Percentiles rank a stretch among this genome's conserved stretches.
phyloP scores from a whole-genome alignment of 2,797 vertebrate genomes.

The Schizopygopsis pylzovi region DNA sequence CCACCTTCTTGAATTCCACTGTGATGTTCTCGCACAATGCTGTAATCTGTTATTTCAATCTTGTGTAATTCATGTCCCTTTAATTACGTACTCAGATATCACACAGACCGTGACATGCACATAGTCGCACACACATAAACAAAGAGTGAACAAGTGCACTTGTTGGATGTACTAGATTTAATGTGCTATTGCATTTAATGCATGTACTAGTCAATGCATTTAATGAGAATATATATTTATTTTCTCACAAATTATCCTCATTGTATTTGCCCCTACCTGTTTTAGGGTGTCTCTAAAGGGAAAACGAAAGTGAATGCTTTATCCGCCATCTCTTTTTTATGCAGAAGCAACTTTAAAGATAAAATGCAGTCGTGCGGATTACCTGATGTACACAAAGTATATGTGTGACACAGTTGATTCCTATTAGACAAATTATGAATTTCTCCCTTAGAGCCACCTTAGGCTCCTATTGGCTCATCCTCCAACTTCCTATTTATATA shows the following conservation, averaged over 20 bases:
- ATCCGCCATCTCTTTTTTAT: not conserved
- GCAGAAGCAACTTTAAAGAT: not conserved
- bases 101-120: slow-evolving; percentile 26
- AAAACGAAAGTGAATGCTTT: not conserved
- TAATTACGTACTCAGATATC: slow-evolving; percentile 29
- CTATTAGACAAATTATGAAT: slow-evolving; percentile 36
- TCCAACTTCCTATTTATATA: slow-evolving; percentile 58
- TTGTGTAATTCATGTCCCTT: slow-evolving; percentile 35
- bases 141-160: not conserved
- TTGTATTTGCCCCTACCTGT: not conserved
- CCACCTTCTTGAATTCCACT: slow-evolving; percentile 21
- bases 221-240: not conserved
- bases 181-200: not conserved
- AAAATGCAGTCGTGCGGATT: slow-evolving; percentile 24
- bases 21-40: not conserved
- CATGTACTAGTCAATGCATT: not conserved
- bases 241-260: not conserved
- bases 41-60: slow-evolving; percentile 45
- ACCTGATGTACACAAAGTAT: slow-evolving; percentile 61
- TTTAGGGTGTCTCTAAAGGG: not conserved
- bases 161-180: not conserved
- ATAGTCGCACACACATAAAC: not conserved
- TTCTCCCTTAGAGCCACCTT: slow-evolving; percentile 37
- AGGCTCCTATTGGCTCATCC: slow-evolving; percentile 43
- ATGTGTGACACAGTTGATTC: slow-evolving; percentile 36